Evolutionary conservation across 2,888 invertebrate genomes (phyloP), one percentile per base, ranked within the genome.

Genomic region (Sericinus montela): DNA sequence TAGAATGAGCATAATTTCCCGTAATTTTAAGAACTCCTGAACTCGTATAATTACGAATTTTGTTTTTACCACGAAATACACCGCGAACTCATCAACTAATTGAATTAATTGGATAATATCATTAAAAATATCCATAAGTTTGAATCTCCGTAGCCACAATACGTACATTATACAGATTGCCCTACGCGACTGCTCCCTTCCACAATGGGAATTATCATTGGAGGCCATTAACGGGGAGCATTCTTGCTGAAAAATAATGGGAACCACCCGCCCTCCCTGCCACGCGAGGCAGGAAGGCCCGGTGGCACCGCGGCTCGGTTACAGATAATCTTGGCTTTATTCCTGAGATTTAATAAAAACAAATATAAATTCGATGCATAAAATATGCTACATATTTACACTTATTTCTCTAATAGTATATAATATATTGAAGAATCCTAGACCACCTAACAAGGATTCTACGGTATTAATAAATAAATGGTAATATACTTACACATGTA

Each of bases 241-340:
- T 84, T 85, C 84, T 78, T 72, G 74, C 70, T 80, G 77, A 79
- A 83, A 83, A 85, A 83, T 85, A 86, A 86, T 82, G 74, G 80
- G 3, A 67, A 52, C 63, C 66, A 59, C 54, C 60, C 57, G 59
- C 55, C 42, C 19, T 5, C 5, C 19, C 19, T 5, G 3, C 3
- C 19, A 5, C 19, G 62, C 63, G 59, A 52, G 57, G 54, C 65
- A 64, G 70, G 67, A 67, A 68, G 68, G 77, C 44, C 46, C 49
- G 65, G 65, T 63, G 54, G 11, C 57, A 63, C 59, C n/a, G 47
- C 1, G 15, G 16, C 9, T 38, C 35, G 5, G 1, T 8, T 23
- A 7, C 39, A 19, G 45, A 48, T 55, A 56, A 58, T 23, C 53
- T 30, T 8, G n/a, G 47, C 51, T 59, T 64, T 42, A 48, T 48